Evolutionary conservation across 2,797 vertebrate genomes (phyloP), one percentile per base, ranked within the genome.

Genomic region (Cyprinella venusta): DNA sequence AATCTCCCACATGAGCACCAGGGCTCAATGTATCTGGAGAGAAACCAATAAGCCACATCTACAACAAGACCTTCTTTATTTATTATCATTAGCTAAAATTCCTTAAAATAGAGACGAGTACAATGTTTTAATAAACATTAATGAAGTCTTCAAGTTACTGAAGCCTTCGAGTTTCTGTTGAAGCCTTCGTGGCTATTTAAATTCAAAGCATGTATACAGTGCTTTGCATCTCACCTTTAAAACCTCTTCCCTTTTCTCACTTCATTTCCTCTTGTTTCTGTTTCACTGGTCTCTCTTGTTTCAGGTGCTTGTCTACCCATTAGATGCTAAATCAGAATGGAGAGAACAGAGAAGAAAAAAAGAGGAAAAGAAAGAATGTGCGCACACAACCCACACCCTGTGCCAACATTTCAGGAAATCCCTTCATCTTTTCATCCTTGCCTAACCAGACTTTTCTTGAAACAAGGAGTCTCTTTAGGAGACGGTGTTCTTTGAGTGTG

Each of bases 381-480:
- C 13, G 50, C 45, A 68, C 63, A 76, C 50, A 69, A 50, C 40
- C 33, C 24, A 68, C n/a, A 79, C 10, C 33, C 68, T 12, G 76
- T 64, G 75, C 75, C 59, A 79, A 72, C 18, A 50, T 79, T 72
- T 52, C 76, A 84, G 68, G 76, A 79, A 52, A 79, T 52, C 68
- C 68, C 82, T 72, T 79, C 21, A 79, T 79, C 82, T 72, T 72
- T 79, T 63, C 42, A 79, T 65, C 45, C 56, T 42, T 61, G 56
- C 54, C 64, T 26, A 83, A 70, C 30, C 68, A 71, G 59, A 63
- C 56, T 71, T 74, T 79, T 21, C 56, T 67, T 84, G 9, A 84
- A 40, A 71, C 76, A 71, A 79, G 76, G 45, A 63, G 68, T 50
- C 59, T 84, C 76, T 71, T 84, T 84, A 72, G 52, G 50, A 80